Evolutionary conservation across 1,140 invertebrate genomes (phyloP).

Genomic region (Drosophila orosa): DNA sequence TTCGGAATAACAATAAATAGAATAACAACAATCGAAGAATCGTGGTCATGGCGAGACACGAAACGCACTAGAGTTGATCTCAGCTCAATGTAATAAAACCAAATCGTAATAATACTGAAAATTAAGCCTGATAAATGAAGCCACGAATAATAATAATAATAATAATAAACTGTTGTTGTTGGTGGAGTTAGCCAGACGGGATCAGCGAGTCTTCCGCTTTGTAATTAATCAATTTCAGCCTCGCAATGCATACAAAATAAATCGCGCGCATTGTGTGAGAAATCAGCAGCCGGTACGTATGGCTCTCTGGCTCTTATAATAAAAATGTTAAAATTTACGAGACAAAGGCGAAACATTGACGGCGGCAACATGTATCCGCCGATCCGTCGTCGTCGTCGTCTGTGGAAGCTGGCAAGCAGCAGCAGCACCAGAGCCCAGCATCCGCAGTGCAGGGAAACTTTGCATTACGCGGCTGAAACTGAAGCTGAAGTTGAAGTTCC

Average conservation of each 20-base stretch:
- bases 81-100: constrained; percentile 22
- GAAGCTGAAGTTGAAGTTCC: constrained; percentile 20
- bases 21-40: constrained; percentile 35
- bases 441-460: constrained; percentile 31
- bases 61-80: constrained; percentile 30
- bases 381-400: constrained; percentile 4
- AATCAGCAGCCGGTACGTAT: constrained; percentile 33
- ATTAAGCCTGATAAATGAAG: constrained; percentile 65
- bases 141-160: constrained; percentile 25
- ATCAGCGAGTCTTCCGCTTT: constrained; percentile 66
- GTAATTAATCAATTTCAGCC: constrained; percentile 76
- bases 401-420: not conserved
- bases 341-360: constrained; percentile 77
- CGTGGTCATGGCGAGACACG: constrained; percentile 26
- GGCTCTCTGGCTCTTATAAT: constrained; percentile 62
- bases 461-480: constrained; percentile 12
- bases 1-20: constrained; percentile 55
- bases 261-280: constrained; percentile 70
- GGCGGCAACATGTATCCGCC: constrained; percentile 62
- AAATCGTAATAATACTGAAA: constrained; percentile 46
- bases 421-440: constrained; percentile 25
- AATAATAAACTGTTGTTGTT: constrained; percentile 14
- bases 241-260: constrained; percentile 74
- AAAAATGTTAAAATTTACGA: constrained; percentile 80
- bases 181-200: constrained; percentile 13